Base-by-base conservation (phyloP, 2,797 vertebrate species). In the Danionella dracula region DNA sequence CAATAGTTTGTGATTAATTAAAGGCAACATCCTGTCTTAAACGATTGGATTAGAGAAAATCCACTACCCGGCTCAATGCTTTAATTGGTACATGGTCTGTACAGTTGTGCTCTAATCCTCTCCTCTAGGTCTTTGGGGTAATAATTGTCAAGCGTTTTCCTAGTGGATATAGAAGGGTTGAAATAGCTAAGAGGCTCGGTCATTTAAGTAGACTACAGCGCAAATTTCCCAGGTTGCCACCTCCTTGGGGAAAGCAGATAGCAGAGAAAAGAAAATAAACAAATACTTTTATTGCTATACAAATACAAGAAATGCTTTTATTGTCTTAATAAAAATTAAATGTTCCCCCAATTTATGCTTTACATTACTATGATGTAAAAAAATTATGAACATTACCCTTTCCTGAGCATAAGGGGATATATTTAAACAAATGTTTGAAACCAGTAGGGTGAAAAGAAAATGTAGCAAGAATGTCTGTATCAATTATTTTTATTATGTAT, bases 61-160 rank as follows among this genome's bases (percentile, higher is more conserved):
- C 44, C 44, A 45, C 31, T 38, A 34, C 20, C 48, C 44, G 45
- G 35, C 41, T 68, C 29, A 10, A 27, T 72, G 46, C 54, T 42
- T 19, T 45, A 54, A 55, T 71, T 45, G 42, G 10, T 48, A 59
- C 40, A 44, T 61, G 20, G 56, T 49, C 27, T 37, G 60, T 66
- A 48, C 23, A 61, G 13, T 29, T 45, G 62, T 72, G 12, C 49
- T 49, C 34, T 55, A 49, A 66, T 71, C 56, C 69, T 41, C n/a
- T 38, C 38, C 23, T 37, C 23, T 58, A 5, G 31, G 19, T 13
- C 0, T 46, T 54, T 31, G 48, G 27, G 11, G 10, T 40, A 49
- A 55, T 21, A 29, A 45, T 55, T 54, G 29, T 11, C 37, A 17
- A 12, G 38, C n/a, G 4, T 15, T 40, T 63, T 41, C 21, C 12